Evolutionary conservation across 2,888 invertebrate species (phyloP), one percentile per base, ranked within the genome.

Genomic region (Vanessa cardui): DNA sequence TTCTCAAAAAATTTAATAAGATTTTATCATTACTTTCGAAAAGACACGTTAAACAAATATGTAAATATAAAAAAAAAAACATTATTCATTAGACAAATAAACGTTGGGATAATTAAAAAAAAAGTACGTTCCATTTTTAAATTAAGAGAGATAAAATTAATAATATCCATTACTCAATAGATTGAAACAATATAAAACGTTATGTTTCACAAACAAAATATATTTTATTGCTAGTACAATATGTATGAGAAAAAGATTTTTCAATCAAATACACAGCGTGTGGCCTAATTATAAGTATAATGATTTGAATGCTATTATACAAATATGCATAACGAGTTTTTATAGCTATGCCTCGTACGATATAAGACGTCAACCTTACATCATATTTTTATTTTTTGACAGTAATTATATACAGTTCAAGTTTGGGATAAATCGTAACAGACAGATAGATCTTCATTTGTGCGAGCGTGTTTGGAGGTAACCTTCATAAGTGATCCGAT

Each of bases 241-340:
- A 58, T 45, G 68, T 58, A 49, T 66, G 63, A 46, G 63, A 66
- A 56, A 63, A 62, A 63, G 72, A 74, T 83, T 89, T 88, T 90
- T 88, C 88, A 89, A 89, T 90, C 89, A 86, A 70, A 75, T 49
- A 70, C 89, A 7, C 89, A 88, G 89, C 84, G 71, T 85, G 89
- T 74, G 66, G 73, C 78, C 85, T 84, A 83, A 87, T 89, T 88
- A 88, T 81, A 86, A 79, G 75, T 83, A 83, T 88, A 89, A 89
- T 86, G 85, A 88, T 85, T 83, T 76, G 75, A 73, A 77, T 78
- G 74, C 72, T 71, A 70, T 71, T 72, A 70, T 72, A 72, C 73
- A 72, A 64, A 76, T 73, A 73, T 71, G 69, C 70, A 74, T 73
- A 70, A 70, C 64, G 64, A 66, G 70, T 71, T 72, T 31, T 56